Evolutionary conservation across 2,888 invertebrate species (phyloP).

Genomic region (Deilephila porcellus): DNA sequence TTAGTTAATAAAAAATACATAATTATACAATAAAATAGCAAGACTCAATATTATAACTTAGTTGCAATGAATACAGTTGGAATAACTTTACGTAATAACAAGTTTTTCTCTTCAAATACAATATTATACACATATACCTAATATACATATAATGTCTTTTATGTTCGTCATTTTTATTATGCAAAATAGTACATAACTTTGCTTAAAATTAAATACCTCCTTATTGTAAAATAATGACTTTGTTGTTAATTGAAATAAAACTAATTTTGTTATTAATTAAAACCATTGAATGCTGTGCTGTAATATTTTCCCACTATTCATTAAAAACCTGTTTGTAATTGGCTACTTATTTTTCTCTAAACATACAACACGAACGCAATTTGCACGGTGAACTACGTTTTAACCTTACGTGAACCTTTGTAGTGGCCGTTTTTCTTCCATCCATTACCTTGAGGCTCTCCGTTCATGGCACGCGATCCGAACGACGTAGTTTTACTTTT

Average conservation of each 20-base stretch:
- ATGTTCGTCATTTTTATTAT: background rate
- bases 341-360: background rate
- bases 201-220: background rate
- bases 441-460: conserved; percentile 78
- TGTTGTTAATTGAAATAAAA: background rate
- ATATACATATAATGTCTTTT: background rate
- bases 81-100: background rate
- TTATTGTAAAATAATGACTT: background rate
- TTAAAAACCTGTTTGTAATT: conserved; percentile 12
- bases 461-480: conserved; percentile 67
- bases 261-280: too few species aligned
- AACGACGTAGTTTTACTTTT: conserved; percentile 84
- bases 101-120: background rate
- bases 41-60: too few species aligned
- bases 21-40: too few species aligned
- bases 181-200: background rate
- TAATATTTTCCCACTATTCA: background rate
- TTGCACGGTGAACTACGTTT: conserved; percentile 68
- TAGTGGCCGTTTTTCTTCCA: conserved; percentile 85
- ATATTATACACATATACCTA: background rate
- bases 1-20: too few species aligned
- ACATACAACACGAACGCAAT: background rate
- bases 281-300: background rate
- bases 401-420: conserved; percentile 68
- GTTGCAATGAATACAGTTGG: too few species aligned